Percentiles rank a stretch among this genome's conserved stretches.
Evolutionary conservation across 1,140 invertebrate genomes (phyloP).

Genomic region (Pseudobourletiella spinata): DNA sequence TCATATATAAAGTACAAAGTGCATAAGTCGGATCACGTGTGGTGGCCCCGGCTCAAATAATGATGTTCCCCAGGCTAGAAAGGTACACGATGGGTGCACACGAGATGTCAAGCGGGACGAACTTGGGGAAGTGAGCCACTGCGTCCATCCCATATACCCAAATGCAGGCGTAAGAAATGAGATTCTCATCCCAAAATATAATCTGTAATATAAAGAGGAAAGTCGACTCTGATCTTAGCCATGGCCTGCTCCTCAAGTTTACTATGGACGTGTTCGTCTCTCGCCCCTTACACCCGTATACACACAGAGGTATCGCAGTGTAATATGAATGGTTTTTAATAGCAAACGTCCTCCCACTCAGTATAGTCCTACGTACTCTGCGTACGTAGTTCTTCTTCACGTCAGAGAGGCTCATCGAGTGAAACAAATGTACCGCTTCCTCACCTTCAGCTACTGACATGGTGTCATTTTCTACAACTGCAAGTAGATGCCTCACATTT

Average conservation of each 20-base stretch:
- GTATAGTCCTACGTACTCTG: too few relatives aligned
- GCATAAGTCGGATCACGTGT: too few relatives aligned
- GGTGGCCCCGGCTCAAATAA: too few relatives aligned
- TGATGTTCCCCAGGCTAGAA: too few relatives aligned
- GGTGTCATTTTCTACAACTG: too few relatives aligned
- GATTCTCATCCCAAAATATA: neutral
- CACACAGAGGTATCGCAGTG: neutral
- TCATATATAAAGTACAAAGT: too few relatives aligned
- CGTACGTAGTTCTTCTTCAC: too few relatives aligned
- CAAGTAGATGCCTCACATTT: too few relatives aligned
- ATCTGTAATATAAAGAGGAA: neutral
- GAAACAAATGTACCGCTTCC: too few relatives aligned
- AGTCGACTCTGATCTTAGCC: neutral
- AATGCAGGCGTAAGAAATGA: neutral
- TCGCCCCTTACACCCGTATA: neutral
- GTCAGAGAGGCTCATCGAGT: too few relatives aligned
- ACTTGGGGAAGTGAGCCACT: slow-evolving; percentile 20
- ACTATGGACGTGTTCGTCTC: neutral
- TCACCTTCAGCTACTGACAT: too few relatives aligned
- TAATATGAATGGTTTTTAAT: neutral
- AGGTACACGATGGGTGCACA: slow-evolving; percentile 12
- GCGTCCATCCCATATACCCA: neutral
- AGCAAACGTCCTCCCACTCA: neutral
- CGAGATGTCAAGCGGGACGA: slow-evolving; percentile 28
- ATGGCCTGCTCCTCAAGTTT: neutral